Evolutionary conservation across 2,888 invertebrate genomes (phyloP).

Genomic region (Brassicogethes aeneus): DNA sequence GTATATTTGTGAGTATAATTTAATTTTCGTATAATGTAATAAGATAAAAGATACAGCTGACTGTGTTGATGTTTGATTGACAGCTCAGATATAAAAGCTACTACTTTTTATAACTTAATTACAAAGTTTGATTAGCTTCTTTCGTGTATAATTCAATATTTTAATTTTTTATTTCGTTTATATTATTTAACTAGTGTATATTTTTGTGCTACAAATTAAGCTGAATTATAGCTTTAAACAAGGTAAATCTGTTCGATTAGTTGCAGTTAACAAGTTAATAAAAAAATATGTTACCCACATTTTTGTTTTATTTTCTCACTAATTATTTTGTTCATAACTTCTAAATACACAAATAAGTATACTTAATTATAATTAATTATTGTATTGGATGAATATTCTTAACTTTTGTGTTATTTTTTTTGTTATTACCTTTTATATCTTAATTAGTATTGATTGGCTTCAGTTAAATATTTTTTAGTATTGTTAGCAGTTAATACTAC

Average conservation of each 20-base stretch:
- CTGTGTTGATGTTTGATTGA: conserved; percentile 25
- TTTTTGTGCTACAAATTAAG: conserved; percentile 18
- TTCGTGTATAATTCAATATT: conserved; percentile 10
- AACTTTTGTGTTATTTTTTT: too few species aligned
- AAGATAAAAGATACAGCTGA: conserved; percentile 17
- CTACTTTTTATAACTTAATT: conserved; percentile 24
- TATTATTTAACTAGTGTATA: conserved; percentile 6
- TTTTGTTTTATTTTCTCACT: background rate
- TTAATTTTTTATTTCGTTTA: conserved; percentile 4
- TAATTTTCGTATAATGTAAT: conserved; percentile 19
- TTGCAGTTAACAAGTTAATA: background rate
- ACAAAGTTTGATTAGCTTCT: conserved; percentile 23
- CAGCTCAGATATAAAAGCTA: conserved; percentile 23
- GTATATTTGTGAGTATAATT: conserved; percentile 25
- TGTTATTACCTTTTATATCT: too few species aligned
- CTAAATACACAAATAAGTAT: too few species aligned
- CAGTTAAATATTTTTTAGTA: too few species aligned
- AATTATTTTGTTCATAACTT: too few species aligned
- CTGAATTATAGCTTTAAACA: conserved; percentile 24
- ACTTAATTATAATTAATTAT: too few species aligned
- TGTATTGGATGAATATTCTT: too few species aligned
- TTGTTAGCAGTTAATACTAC: conserved; percentile 1
- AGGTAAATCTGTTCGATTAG: background rate
- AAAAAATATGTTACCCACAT: background rate
- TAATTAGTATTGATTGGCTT: too few species aligned